phyloP scores from a whole-genome alignment of 2,113 vertebrate genomes.

The Hystrix brachyura region DNA sequence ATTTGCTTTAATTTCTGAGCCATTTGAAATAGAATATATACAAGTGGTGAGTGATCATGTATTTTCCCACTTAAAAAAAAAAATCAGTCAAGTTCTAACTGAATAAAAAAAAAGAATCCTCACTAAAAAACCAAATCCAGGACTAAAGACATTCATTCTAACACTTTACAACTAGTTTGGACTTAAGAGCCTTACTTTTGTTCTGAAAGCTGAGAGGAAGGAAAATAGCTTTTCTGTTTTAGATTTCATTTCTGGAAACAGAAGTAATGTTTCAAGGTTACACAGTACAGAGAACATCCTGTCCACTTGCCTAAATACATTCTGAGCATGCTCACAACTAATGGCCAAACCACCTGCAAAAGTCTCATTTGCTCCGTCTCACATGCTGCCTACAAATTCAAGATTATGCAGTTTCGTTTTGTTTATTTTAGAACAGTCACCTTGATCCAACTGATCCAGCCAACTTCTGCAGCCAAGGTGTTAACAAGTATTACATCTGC shows the following conservation, averaged over 20 bases:
- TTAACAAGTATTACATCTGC: not conserved
- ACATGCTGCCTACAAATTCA: not conserved
- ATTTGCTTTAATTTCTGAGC: slow-evolving; percentile 55
- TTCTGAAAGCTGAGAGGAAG: slow-evolving; percentile 44
- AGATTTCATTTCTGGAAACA: slow-evolving; percentile 25
- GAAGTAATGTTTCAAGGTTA: not conserved
- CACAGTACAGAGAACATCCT: slow-evolving; percentile 41
- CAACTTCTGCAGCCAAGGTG: slow-evolving; percentile 1
- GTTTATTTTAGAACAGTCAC: slow-evolving; percentile 72
- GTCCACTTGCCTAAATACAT: slow-evolving; percentile 30
- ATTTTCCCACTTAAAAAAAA: not conserved
- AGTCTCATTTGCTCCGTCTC: slow-evolving; percentile 24
- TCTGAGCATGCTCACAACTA: not conserved
- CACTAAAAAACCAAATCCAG: not conserved
- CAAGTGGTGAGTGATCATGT: not conserved
- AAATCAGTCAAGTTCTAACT: slow-evolving; percentile 17
- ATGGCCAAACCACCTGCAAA: slow-evolving; percentile 64
- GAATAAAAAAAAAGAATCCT: not conserved
- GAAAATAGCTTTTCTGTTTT: not conserved
- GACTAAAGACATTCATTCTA: not conserved
- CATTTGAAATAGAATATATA: slow-evolving; percentile 47
- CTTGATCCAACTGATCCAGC: slow-evolving; percentile 10
- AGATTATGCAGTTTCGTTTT: slow-evolving; percentile 60
- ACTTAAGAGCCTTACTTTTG: slow-evolving; percentile 21
- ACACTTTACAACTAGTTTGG: not conserved